These are phyloP conservation scores for Phalera bucephala DNA, from an alignment of 2,888 invertebrate genomes.

Conservation along the genomic window DNA sequence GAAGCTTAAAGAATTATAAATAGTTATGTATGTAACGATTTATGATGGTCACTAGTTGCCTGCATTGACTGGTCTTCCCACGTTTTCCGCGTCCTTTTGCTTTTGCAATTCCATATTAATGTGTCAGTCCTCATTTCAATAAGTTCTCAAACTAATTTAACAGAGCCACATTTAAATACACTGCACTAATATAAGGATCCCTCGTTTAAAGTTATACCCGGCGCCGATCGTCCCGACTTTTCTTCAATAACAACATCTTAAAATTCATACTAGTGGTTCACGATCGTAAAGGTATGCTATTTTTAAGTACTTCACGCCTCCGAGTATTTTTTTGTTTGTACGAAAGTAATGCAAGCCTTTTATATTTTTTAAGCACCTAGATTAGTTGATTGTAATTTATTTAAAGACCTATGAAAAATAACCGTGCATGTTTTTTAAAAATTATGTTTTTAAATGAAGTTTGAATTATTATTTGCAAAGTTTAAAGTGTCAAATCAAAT, in stretches of 20 bases:
- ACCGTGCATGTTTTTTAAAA: too few species aligned
- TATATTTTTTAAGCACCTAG: too few species aligned
- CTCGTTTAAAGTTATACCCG: conserved; percentile 19
- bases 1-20: too few species aligned
- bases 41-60: neutral
- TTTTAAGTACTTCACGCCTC: conserved; percentile 26
- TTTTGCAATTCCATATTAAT: neutral
- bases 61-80: neutral
- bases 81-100: neutral
- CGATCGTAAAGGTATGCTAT: conserved; percentile 15
- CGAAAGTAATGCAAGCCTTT: too few species aligned
- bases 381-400: too few species aligned
- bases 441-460: too few species aligned
- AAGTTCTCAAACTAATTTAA: neutral
- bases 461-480: too few species aligned
- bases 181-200: neutral
- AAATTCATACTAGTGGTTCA: conserved; percentile 31
- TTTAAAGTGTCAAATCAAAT: too few species aligned
- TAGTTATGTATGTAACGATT: too few species aligned
- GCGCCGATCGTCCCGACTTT: conserved; percentile 30
- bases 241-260: conserved; percentile 32
- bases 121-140: neutral
- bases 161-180: neutral
- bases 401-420: too few species aligned
- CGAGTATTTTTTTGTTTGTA: too few species aligned